A percentile compares a stretch with the other conserved stretches of the same genome.
phyloP scores from a whole-genome alignment of 2,888 invertebrate species.

The Drosophila nigritarsus region DNA sequence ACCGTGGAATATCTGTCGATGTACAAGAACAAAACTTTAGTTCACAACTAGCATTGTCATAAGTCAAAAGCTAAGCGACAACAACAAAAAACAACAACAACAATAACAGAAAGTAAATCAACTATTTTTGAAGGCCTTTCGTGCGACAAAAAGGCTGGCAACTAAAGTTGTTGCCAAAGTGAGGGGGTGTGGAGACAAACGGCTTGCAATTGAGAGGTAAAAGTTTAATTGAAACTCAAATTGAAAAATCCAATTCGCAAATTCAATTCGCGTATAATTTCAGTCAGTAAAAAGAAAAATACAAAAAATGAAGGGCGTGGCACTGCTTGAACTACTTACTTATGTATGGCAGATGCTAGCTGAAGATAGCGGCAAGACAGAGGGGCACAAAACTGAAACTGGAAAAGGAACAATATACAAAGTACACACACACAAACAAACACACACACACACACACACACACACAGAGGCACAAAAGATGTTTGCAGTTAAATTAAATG shows the following conservation, averaged over 20 bases:
- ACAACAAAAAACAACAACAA: conserved; percentile 5
- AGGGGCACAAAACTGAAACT: conserved; percentile 14
- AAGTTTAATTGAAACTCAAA: conserved; percentile 76
- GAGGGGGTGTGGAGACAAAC: conserved; percentile 9
- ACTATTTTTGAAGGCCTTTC: conserved; percentile 33
- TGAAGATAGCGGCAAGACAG: conserved; percentile 39
- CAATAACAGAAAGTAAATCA: conserved; percentile 1
- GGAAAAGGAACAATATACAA: conserved; percentile 26
- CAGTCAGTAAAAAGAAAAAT: conserved; percentile 10
- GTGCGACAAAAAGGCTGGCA: conserved; percentile 39
- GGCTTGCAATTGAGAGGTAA: conserved; percentile 57
- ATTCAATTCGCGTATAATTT: conserved; percentile 44
- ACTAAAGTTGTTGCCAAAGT: conserved; percentile 2
- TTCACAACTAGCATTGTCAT: conserved; percentile 22
- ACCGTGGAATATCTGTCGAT: background rate
- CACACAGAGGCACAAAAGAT: conserved; percentile 61
- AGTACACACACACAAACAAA: conserved; percentile 7
- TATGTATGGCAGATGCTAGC: conserved; percentile 36
- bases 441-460: conserved; percentile 17
- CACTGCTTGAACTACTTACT: conserved; percentile 27
- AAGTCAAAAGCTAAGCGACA: conserved; percentile 27
- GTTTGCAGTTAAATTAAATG: conserved; percentile 81
- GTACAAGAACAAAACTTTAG: conserved; percentile 21
- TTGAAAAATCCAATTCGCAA: conserved; percentile 27
- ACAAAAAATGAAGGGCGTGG: conserved; percentile 18